phyloP scores from a whole-genome alignment of 2,113 vertebrate species.

The Neolamprologus kungweensis region DNA sequence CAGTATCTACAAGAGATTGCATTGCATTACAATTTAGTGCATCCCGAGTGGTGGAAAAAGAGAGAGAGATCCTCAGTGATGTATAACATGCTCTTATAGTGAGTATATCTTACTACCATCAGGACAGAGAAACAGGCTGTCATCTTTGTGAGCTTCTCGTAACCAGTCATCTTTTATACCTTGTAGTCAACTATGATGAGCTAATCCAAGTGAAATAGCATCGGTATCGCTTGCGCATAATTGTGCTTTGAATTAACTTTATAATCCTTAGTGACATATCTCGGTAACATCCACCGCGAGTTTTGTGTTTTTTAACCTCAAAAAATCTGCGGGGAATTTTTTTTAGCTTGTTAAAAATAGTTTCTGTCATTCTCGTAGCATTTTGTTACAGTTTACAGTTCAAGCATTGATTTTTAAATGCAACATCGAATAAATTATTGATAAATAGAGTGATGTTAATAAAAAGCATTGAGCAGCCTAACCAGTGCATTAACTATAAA shows the following conservation, averaged over 20 bases:
- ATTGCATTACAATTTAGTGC: neutral
- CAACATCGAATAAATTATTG: slow-evolving; percentile 2
- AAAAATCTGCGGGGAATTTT: neutral
- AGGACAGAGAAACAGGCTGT: neutral
- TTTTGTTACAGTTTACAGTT: neutral
- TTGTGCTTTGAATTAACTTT: neutral
- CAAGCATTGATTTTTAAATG: neutral
- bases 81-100: neutral
- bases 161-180: neutral
- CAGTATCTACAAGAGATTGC: neutral
- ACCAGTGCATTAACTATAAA: slow-evolving; percentile 20
- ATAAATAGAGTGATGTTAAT: neutral
- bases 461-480: slow-evolving; percentile 4
- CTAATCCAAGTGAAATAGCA: neutral
- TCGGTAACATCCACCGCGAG: neutral
- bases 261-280: neutral
- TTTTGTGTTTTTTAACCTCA: neutral
- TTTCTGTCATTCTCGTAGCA: neutral
- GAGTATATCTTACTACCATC: neutral
- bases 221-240: accelerated
- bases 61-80: neutral
- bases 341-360: neutral
- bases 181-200: neutral
- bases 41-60: neutral
- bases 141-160: neutral